Percentiles rank a stretch among this genome's conserved stretches.
phyloP scores from a whole-genome alignment of 1,140 invertebrate genomes.

The Asbolus verrucosus region DNA sequence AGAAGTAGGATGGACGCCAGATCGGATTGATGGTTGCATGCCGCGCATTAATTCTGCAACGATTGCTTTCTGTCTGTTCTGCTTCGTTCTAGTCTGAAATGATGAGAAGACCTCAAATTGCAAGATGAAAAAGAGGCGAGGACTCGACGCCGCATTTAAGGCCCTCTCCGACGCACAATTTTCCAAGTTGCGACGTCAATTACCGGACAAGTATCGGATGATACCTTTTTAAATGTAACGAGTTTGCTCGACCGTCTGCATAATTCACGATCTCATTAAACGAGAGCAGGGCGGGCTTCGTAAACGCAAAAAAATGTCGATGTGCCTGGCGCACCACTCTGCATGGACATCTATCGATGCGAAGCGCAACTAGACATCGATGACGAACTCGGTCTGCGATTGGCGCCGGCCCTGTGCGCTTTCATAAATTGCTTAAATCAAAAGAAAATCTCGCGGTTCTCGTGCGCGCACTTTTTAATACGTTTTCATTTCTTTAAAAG shows the following conservation, averaged over 20 bases:
- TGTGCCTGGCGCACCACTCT: too few relatives aligned
- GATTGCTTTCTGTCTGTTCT: constrained; percentile 70
- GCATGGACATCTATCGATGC: too few relatives aligned
- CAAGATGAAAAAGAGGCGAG: constrained; percentile 12
- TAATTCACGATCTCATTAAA: constrained; percentile 70
- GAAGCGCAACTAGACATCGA: too few relatives aligned
- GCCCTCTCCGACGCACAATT: constrained; percentile 37
- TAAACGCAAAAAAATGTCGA: neutral
- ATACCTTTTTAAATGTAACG: constrained; percentile 48
- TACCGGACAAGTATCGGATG: constrained; percentile 44
- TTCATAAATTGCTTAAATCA: constrained; percentile 48
- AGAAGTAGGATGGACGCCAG: constrained; percentile 69
- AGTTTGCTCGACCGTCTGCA: constrained; percentile 63
- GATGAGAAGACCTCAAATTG: constrained; percentile 36
- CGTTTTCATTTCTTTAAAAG: constrained; percentile 73
- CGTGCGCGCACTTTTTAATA: constrained; percentile 61
- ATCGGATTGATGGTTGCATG: constrained; percentile 71
- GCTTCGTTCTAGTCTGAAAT: constrained; percentile 71
- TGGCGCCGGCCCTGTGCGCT: constrained; percentile 8
- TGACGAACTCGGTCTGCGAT: neutral
- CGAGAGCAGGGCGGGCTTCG: constrained; percentile 3
- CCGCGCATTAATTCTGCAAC: constrained; percentile 73
- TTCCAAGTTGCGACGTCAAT: constrained; percentile 45
- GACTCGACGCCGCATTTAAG: constrained; percentile 25
- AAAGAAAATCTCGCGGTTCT: constrained; percentile 47